A percentile compares a stretch with the other conserved stretches of the same genome.
Conservation (phyloP, 1,140 invertebrate species). For the Panonychus citri region DNA sequence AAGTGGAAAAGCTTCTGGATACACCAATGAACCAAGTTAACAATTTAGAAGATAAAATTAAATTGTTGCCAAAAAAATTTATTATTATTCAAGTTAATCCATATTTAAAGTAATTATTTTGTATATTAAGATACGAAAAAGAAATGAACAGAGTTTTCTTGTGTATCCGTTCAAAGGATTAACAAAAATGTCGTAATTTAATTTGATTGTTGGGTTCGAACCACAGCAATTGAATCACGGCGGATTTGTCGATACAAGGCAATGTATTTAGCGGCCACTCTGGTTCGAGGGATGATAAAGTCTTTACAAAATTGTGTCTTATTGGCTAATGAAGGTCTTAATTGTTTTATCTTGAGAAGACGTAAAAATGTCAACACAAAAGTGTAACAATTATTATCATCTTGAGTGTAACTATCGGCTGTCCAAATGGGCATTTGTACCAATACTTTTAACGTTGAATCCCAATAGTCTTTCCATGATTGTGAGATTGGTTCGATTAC, state of each 20-base stretch:
- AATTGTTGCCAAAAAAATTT: background rate
- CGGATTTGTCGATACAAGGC: constrained; percentile 37
- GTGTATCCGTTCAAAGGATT: too few relatives aligned
- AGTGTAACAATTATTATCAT: constrained; percentile 48
- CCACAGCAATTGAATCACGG: constrained; percentile 1
- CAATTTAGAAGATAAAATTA: background rate
- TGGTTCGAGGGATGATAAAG: constrained; percentile 46
- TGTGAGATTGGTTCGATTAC: constrained; percentile 27
- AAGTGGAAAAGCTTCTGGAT: background rate
- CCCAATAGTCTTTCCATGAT: constrained; percentile 47
- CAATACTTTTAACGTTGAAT: constrained; percentile 39
- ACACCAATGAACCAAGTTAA: background rate
- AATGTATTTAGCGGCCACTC: constrained; percentile 51
- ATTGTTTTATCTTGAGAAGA: constrained; percentile 6
- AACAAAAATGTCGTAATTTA: too few relatives aligned
- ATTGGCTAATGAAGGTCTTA: constrained; percentile 18
- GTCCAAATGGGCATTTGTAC: constrained; percentile 36
- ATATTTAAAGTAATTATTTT: too few relatives aligned
- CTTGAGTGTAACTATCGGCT: constrained; percentile 39
- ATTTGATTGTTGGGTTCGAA: background rate
- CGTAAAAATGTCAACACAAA: constrained; percentile 46
- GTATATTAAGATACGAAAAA: too few relatives aligned
- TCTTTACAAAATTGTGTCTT: constrained; percentile 43
- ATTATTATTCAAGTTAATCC: too few relatives aligned
- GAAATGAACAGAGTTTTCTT: too few relatives aligned